Evolutionary conservation across 2,797 vertebrate species (phyloP).

Genomic region (Denticeps clupeoides): DNA sequence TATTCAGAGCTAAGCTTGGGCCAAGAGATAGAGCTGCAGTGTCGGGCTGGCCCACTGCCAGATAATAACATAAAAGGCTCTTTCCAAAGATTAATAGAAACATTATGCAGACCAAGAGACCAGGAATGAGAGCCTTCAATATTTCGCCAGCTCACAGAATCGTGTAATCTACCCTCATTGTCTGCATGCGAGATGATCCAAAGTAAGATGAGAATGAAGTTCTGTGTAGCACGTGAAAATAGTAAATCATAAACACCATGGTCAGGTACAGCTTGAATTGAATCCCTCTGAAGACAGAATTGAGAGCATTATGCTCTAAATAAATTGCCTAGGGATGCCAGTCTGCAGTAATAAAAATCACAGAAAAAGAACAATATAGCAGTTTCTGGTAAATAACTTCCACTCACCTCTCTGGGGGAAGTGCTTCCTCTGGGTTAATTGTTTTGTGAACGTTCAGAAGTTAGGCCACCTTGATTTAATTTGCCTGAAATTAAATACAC

Average conservation of each 20-base stretch:
- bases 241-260: background rate
- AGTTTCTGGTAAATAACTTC: constrained; percentile 15
- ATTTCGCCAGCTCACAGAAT: constrained; percentile 21
- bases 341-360: background rate
- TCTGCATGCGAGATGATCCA: constrained; percentile 1
- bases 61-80: constrained; percentile 26
- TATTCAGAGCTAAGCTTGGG: background rate
- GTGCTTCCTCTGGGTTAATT: constrained; percentile 21
- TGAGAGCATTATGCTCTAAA: no score
- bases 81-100: constrained; percentile 28
- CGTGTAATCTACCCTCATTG: constrained; percentile 21
- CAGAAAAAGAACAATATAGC: background rate
- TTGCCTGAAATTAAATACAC: constrained; percentile 3
- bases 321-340: background rate
- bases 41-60: constrained; percentile 8
- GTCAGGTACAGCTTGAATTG: background rate
- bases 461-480: constrained; percentile 3
- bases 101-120: constrained; percentile 9
- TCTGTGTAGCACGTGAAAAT: background rate
- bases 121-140: constrained; percentile 13
- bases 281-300: no score
- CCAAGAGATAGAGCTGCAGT: constrained; percentile 1
- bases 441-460: constrained; percentile 18
- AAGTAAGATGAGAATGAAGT: constrained; percentile 6
- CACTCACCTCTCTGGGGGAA: constrained; percentile 9